Base-by-base conservation (phyloP, 2,888 invertebrate genomes). In the Parasteatoda lunata region DNA sequence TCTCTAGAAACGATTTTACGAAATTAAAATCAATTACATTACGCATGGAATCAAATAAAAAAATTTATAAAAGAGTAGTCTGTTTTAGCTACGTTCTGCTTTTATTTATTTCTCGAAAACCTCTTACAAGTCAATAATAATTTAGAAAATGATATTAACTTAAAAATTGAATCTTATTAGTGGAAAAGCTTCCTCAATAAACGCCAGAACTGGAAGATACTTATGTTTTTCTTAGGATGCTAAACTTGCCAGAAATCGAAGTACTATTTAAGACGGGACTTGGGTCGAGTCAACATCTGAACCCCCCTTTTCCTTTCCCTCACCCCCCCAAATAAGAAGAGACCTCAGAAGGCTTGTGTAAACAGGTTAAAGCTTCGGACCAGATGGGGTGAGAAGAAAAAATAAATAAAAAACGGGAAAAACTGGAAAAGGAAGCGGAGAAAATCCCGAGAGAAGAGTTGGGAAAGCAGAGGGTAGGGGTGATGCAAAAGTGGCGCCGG, bases 81-180 rank as follows among this genome's bases (percentile, higher is more conserved):
- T 30, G 30, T 30, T 30, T 30, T 30, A 30, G 2, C 30, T 30
- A 2, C 30, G 30, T 30, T 30, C 30, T 30, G 30, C 30, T 30
- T 30, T 30, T 30, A 30, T 30, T 30, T 30, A 30, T 30, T 30
- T 30, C 30, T 30, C 30, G 30, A 30, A 30, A 30, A 30, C 30
- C 30, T 30, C 30, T 30, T 30, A 45, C 30, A 30, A 45, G 30
- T 30, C 30, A 9, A 68, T 68, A 30, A 68, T 45, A 68, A 15
- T 68, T 15, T 30, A 15, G 9, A n/a, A 15, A 68, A 15, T 15
- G 51, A 80, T 71, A 64, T 72, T 71, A n/a, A 68, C 65, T 49
- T 30, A 72, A 77, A 83, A 83, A 77, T 72, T 77, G 77, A 83
- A 83, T 83, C 83, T 83, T 83, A 77, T 83, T 83, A 83, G 49